Percentiles rank a stretch among this genome's conserved stretches.
Conservation (phyloP, 2,888 invertebrate species). For the Ormia ochracea region DNA sequence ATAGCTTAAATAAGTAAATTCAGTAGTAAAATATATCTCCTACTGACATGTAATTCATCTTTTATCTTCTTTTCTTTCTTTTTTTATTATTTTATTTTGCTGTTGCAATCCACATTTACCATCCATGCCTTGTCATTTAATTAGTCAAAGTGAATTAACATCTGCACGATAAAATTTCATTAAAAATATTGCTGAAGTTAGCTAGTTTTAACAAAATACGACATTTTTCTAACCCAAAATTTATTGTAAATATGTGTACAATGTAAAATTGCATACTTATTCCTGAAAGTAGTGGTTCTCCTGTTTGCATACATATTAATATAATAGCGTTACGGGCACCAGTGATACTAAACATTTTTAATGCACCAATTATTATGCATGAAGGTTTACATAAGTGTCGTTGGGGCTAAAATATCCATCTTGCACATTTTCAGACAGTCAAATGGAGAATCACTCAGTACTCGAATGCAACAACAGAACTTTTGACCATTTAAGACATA, state of each 20-base stretch:
- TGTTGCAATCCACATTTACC: neutral
- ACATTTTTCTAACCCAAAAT: neutral
- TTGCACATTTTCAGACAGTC: neutral
- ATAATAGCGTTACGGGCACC: neutral
- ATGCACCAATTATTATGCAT: constrained; percentile 51
- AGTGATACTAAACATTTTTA: constrained; percentile 16
- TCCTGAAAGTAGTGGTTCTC: neutral
- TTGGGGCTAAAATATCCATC: neutral
- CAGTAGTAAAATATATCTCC: neutral
- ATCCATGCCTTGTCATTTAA: constrained; percentile 12
- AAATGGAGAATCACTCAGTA: neutral
- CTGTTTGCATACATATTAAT: neutral
- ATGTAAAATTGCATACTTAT: neutral
- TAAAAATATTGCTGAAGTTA: constrained; percentile 14
- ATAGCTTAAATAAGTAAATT: neutral
- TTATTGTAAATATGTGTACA: neutral
- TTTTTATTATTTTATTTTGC: no score
- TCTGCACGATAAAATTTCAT: constrained; percentile 20
- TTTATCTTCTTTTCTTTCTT: neutral
- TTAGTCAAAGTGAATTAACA: constrained; percentile 1
- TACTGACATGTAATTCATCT: constrained; percentile 11
- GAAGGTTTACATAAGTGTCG: constrained; percentile 38
- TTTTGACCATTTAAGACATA: constrained; percentile 20
- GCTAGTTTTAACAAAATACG: constrained; percentile 9
- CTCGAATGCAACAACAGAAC: constrained; percentile 17